phyloP scores from a whole-genome alignment of 2,113 vertebrate species.

The Nesogale talazaci region DNA sequence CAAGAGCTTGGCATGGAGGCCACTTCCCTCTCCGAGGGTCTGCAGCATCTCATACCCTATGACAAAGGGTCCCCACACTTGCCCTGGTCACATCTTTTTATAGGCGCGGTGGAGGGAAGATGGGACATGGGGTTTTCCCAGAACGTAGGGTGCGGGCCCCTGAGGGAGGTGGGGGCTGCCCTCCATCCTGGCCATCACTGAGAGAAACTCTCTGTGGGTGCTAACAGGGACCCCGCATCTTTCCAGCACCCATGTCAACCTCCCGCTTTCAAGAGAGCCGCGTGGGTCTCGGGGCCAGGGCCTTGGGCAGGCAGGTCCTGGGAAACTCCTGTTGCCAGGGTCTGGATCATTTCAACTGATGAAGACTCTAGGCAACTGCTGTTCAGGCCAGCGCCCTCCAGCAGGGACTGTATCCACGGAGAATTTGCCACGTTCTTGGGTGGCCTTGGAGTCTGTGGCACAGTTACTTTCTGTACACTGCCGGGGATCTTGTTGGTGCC shows the following conservation, averaged over 20 bases:
- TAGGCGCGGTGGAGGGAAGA: too few relatives aligned
- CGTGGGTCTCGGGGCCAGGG: background rate
- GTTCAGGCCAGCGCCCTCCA: too few relatives aligned
- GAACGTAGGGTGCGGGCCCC: too few relatives aligned
- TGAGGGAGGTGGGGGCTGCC: accelerated
- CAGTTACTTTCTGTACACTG: background rate
- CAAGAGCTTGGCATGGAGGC: background rate
- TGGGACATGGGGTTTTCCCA: background rate
- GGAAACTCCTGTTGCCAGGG: too few relatives aligned
- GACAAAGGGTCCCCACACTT: accelerated
- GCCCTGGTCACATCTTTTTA: background rate
- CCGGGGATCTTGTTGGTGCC: background rate
- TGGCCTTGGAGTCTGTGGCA: background rate
- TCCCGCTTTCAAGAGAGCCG: background rate
- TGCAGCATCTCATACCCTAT: accelerated
- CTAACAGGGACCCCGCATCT: accelerated
- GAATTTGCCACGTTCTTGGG: background rate
- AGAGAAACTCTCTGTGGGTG: background rate
- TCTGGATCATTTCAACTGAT: too few relatives aligned
- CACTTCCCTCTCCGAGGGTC: accelerated
- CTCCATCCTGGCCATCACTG: background rate
- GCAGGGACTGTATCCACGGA: background rate
- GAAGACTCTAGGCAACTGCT: too few relatives aligned
- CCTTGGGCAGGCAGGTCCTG: accelerated
- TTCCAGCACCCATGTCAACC: accelerated